Evolutionary conservation across 92 coral and sea anemone species (phyloP), one percentile per base, ranked within the genome.

Genomic region (Desmophyllum pertusum): DNA sequence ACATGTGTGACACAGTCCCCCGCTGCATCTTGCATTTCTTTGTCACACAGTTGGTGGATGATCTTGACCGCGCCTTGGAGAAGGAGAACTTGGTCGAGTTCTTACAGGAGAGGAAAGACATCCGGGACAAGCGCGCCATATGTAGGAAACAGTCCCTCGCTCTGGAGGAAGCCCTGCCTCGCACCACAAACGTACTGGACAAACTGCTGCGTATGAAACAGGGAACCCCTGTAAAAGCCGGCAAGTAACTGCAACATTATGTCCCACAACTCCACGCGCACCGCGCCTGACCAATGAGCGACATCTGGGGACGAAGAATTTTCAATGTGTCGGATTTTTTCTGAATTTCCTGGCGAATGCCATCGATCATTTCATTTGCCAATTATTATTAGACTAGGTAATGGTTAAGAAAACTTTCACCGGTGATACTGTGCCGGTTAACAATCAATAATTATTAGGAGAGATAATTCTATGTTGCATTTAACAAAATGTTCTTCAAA

Each of bases 1-100:
- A 90, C 87, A 84, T 90, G 77, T 86, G 86, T 41, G 92, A 90
- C 76, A 86, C 96, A 2, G 92, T 93, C 17, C 96, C 96, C 3
- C 93, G 96, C 80, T 93, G 96, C 71, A 85, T 93, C 67, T 80
- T 80, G 29, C 93, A 93, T 80, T 93, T 93, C 84, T 90, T 93
- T 71, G 68, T 93, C 74, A 73, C 87, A 9, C 88, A 93, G 63
- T 78, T 93, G 18, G 93, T 93, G 61, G 90, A 90, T 38, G 90
- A 87, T 75, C 83, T 93, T 63, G 70, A 38, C 37, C 73, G 64
- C 43, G 93, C 93, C 78, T 57, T 93, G 85, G 89, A 90, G 79
- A 35, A 87, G 17, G 78, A 81, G n/a, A 79, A 88, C 59, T 75
- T 91, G 73, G 91, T 88, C 82, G 86, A 86, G 46, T 89, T 81